These are phyloP conservation scores for Bacillus rossius DNA, from an alignment of 1,140 invertebrate species.

Conservation along the genomic window DNA sequence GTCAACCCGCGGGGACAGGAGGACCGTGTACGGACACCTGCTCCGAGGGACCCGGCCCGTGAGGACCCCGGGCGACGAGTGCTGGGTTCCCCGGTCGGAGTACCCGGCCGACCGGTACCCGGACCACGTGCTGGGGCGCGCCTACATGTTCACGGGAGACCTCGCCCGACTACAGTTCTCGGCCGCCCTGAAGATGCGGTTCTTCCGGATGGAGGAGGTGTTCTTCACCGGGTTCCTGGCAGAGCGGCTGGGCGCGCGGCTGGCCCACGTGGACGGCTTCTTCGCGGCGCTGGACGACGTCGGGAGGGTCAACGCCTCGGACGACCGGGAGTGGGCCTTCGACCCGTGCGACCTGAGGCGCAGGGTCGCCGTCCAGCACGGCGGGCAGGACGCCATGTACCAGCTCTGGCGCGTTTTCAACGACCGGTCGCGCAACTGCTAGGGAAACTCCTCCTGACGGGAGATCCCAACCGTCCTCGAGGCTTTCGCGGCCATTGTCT, in stretches of 20 bases:
- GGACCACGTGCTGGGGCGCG: constrained; percentile 81
- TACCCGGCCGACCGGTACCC: constrained; percentile 67
- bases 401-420: too few relatives aligned
- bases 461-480: too few relatives aligned
- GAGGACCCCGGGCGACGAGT: constrained; percentile 75
- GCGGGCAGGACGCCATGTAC: too few relatives aligned
- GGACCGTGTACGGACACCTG: constrained; percentile 71
- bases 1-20: constrained; percentile 56
- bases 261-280: constrained; percentile 75
- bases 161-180: constrained; percentile 59
- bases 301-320: too few relatives aligned
- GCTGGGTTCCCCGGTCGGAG: constrained; percentile 69
- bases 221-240: constrained; percentile 84
- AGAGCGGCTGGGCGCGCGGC: constrained; percentile 58
- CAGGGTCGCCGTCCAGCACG: too few relatives aligned
- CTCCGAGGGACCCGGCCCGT: constrained; percentile 81
- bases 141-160: constrained; percentile 70
- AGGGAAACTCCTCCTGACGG: too few relatives aligned
- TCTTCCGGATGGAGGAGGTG: constrained; percentile 84
- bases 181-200: constrained; percentile 60
- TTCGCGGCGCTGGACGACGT: too few relatives aligned
- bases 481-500: too few relatives aligned
- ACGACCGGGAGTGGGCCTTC: too few relatives aligned
- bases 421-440: too few relatives aligned
- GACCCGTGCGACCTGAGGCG: too few relatives aligned